Evolutionary conservation across 2,797 vertebrate genomes (phyloP).

Genomic region (Pampus argenteus): DNA sequence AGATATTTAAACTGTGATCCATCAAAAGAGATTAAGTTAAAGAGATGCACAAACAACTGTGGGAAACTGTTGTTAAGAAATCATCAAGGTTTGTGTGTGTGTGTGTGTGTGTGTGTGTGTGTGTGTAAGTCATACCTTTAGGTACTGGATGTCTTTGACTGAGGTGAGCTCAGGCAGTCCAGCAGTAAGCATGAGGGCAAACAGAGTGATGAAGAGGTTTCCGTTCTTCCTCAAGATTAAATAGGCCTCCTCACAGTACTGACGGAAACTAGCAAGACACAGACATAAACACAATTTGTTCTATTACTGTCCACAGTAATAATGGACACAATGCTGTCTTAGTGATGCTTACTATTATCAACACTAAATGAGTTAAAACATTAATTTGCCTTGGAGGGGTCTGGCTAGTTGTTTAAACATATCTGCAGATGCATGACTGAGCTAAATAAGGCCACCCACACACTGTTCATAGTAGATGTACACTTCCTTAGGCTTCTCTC

Average conservation of each 20-base stretch:
- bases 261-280: conserved; percentile 89
- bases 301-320: background rate
- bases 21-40: background rate
- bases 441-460: conserved; percentile 2
- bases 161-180: conserved; percentile 97
- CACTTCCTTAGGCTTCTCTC: conserved; percentile 8
- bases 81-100: too few species aligned
- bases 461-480: background rate
- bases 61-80: too few species aligned
- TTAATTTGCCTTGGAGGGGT: background rate
- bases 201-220: conserved; percentile 98
- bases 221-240: conserved; percentile 94
- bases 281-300: conserved; percentile 2
- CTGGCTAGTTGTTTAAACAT: background rate
- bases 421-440: background rate
- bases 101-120: conserved; percentile 5
- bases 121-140: conserved; percentile 87
- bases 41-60: conserved; percentile 1
- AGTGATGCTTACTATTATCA: background rate
- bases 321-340: background rate
- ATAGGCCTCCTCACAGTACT: conserved; percentile 97
- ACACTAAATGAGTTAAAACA: background rate
- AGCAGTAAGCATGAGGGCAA: conserved; percentile 98
- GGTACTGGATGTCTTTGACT: conserved; percentile 98
- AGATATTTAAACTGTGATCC: too few species aligned